Evolutionary conservation across 64 coral and sea anemone genomes (phyloP).

Genomic region (Pachyseris speciosa): DNA sequence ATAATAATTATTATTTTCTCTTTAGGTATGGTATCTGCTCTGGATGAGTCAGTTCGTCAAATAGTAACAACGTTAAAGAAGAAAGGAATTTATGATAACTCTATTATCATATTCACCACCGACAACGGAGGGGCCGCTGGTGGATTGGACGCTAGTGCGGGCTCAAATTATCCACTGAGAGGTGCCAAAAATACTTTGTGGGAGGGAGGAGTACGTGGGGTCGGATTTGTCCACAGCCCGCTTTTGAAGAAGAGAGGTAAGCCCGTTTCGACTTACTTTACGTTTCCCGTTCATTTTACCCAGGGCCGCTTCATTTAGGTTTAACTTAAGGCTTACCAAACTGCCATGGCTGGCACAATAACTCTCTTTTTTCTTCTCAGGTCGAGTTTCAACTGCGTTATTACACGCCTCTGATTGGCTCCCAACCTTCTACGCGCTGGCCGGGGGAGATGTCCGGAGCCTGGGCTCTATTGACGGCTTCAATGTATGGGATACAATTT

Average conservation of each 20-base stretch:
- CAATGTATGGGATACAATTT: constrained; percentile 89
- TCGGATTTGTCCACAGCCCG: constrained; percentile 91
- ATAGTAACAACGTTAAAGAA: constrained; percentile 74
- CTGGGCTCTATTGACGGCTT: constrained; percentile 83
- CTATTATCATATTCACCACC: constrained; percentile 90
- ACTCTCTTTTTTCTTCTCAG: neutral
- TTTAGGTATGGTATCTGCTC: constrained; percentile 83
- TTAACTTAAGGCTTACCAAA: too few relatives aligned
- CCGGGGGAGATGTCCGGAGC: constrained; percentile 46
- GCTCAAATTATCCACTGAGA: constrained; percentile 92
- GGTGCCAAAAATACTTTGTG: constrained; percentile 93
- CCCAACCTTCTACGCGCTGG: constrained; percentile 74
- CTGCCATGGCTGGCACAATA: too few relatives aligned
- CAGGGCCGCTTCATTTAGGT: too few relatives aligned
- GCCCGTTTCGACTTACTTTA: too few relatives aligned
- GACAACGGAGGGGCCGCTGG: constrained; percentile 93
- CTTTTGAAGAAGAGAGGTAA: constrained; percentile 88
- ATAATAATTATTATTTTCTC: neutral
- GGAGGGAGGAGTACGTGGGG: constrained; percentile 93
- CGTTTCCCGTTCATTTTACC: too few relatives aligned
- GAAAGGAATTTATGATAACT: constrained; percentile 84
- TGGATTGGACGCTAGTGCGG: constrained; percentile 85
- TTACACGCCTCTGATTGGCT: constrained; percentile 88
- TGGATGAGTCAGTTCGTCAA: constrained; percentile 87
- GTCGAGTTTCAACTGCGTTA: constrained; percentile 85